Base-by-base conservation (phyloP, 1,140 invertebrate species). In the Chrysoperla carnea region DNA sequence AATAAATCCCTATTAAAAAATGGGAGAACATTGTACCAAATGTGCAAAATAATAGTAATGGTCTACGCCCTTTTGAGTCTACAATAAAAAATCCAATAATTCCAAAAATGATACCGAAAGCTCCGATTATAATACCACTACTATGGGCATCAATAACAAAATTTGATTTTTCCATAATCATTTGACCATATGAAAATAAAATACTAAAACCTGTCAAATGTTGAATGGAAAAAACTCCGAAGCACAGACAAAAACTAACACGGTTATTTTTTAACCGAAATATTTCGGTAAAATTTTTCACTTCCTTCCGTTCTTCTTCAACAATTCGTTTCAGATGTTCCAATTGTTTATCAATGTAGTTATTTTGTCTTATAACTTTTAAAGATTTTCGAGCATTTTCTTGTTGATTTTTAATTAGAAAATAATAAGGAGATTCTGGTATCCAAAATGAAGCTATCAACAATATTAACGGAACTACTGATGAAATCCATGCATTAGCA, bases 361-460 rank as follows among this genome's bases (percentile, higher is more conserved):
- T 41, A 8, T 13, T 36, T 28, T 52, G 49, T 11, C 6, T 2
- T 6, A 53, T 41, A n/a, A 17, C 29, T 42, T 45, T 35, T 29
- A 87, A 55, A 0, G 75, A 70, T 39, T 59, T 60, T 27, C 66
- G 63, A 0, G 84, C 83, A 45, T 76, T 69, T 6, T 70, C 60
- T 8, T 64, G 60, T 23, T 66, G 55, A 2, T 73, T 68, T 13
- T 69, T 70, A 39, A 68, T 69, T 0, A 73, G 62, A 23, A 74
- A 64, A 48, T 73, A 86, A 47, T 84, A 75, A 0, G 85, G 83
- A 7, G 82, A 83, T 60, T 89, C 84, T 0, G 84, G 82, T 66
- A 85, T 75, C 50, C 70, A 75, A 33, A 64, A 63, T 54, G 82
- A 78, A 2, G 68, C 69, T 0, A 77, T 44, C 8, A 78, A 64